phyloP scores from a whole-genome alignment of 2,797 vertebrate genomes.

The Scolopax rusticola region DNA sequence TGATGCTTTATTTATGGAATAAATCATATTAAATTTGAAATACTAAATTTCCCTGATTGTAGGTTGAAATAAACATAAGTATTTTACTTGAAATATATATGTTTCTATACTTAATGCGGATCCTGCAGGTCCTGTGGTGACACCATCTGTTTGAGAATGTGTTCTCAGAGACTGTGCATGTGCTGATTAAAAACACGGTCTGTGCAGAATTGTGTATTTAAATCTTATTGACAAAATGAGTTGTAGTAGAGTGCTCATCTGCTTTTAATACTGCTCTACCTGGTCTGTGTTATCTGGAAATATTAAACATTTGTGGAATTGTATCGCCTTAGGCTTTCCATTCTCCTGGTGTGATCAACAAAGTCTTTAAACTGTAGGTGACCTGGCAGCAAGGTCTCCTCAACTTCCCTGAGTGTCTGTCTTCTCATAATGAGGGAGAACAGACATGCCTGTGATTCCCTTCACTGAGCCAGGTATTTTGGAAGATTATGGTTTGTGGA shows the following conservation, averaged over 20 bases:
- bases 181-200: not conserved
- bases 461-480: not conserved
- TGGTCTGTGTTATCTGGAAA: not conserved
- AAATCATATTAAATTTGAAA: not conserved
- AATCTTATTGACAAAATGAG: not conserved
- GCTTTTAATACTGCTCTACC: not conserved
- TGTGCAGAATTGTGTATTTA: not conserved
- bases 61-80: not conserved
- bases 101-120: not conserved
- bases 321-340: not conserved
- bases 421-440: fast-evolving
- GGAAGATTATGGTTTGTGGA: not conserved
- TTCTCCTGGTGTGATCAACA: not conserved
- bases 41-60: not conserved
- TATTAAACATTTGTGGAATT: not conserved
- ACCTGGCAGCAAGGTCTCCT: not conserved
- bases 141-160: not conserved
- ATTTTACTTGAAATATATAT: not conserved
- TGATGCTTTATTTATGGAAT: not conserved
- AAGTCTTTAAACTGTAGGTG: not conserved
- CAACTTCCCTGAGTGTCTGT: not conserved
- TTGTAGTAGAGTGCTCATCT: not conserved
- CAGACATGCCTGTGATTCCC: not conserved
- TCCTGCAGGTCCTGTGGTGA: not conserved
- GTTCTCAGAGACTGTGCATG: not conserved